Conservation (phyloP, 2,797 vertebrate genomes). For the Rousettus madagascariensis region DNA sequence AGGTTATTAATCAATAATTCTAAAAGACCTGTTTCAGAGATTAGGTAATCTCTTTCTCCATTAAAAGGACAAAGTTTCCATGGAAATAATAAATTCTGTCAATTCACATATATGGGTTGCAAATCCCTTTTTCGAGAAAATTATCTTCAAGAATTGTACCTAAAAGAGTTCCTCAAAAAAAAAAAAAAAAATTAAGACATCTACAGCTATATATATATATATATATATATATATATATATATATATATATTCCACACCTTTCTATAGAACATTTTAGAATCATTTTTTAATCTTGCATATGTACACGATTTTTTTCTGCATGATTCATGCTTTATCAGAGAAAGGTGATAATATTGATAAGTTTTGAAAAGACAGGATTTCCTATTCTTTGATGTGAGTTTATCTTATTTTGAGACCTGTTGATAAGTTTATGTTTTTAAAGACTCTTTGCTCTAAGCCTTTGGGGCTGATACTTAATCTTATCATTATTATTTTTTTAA, state of each 20-base stretch:
- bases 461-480: not conserved
- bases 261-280: not conserved
- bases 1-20: not conserved
- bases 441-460: not conserved
- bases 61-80: not conserved
- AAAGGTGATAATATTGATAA: not conserved
- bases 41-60: not conserved
- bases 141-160: not conserved
- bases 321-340: not conserved
- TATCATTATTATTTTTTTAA: not conserved
- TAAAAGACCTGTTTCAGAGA: not conserved
- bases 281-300: not conserved
- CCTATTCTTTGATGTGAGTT: not conserved
- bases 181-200: not conserved
- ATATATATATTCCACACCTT: not conserved
- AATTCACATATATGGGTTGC: not conserved
- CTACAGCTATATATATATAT: not conserved
- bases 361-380: slow-evolving; percentile 27
- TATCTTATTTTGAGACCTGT: not conserved
- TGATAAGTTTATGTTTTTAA: slow-evolving; percentile 39
- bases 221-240: too few relatives aligned
- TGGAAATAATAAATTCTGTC: slow-evolving; percentile 7
- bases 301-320: not conserved
- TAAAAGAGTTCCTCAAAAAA: slow-evolving; percentile 1
- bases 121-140: slow-evolving; percentile 14